Evolutionary conservation across 2,888 invertebrate genomes (phyloP).

Genomic region (Drosophila subquinaria): DNA sequence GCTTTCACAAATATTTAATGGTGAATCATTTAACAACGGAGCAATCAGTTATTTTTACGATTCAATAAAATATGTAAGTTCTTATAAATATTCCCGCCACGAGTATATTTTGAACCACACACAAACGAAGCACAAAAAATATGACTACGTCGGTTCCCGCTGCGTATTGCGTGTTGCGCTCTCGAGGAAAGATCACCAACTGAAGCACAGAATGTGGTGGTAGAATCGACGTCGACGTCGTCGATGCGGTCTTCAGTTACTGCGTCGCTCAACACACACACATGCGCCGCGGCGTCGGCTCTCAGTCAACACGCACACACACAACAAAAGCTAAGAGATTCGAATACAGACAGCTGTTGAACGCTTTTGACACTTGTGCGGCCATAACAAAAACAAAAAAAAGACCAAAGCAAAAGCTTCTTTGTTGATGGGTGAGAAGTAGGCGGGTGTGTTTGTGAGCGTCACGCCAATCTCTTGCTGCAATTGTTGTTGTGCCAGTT

Average conservation of each 20-base stretch:
- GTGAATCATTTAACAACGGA: not conserved
- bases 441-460: constrained; percentile 20
- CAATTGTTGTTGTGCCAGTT: constrained; percentile 21
- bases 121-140: constrained; percentile 35
- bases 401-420: constrained; percentile 54
- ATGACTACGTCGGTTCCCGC: constrained; percentile 10
- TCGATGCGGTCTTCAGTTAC: constrained; percentile 56
- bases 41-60: not conserved
- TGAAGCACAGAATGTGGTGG: constrained; percentile 65
- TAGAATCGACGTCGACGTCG: constrained; percentile 16
- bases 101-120: constrained; percentile 35
- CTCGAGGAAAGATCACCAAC: constrained; percentile 84
- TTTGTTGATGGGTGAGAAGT: constrained; percentile 23
- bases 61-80: not conserved
- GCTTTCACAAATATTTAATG: constrained; percentile 22
- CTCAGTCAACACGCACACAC: constrained; percentile 52
- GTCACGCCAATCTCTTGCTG: constrained; percentile 26
- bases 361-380: constrained; percentile 61
- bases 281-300: constrained; percentile 26
- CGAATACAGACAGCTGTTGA: constrained; percentile 68
- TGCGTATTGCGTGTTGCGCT: constrained; percentile 72
- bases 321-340: constrained; percentile 56
- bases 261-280: constrained; percentile 63
- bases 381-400: constrained; percentile 36
- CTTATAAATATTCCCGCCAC: constrained; percentile 27